phyloP scores from a whole-genome alignment of 2,113 vertebrate species.

The Calidris pygmaea region DNA sequence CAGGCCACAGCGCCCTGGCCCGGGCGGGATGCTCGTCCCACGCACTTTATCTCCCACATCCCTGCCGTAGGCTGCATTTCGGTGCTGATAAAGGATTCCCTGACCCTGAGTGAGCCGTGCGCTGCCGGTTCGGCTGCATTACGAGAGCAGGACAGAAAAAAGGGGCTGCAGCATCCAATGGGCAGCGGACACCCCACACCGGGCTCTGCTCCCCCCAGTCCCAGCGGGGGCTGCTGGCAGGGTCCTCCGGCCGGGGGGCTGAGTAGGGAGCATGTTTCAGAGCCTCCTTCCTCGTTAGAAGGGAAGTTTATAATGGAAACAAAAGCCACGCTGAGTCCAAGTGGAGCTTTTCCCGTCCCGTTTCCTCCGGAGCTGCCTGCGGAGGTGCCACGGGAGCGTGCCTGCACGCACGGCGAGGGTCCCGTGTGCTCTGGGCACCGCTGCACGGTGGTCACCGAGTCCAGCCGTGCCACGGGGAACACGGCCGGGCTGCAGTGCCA shows the following conservation, averaged over 20 bases:
- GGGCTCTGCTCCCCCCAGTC: neutral
- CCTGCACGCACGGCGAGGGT: neutral
- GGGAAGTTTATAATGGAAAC: conserved; percentile 41
- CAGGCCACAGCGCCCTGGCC: rapidly evolving
- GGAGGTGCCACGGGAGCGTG: neutral
- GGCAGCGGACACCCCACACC: neutral
- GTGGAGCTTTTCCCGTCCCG: neutral
- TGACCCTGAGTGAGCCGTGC: neutral
- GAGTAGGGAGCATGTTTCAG: neutral
- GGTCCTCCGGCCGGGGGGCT: rapidly evolving
- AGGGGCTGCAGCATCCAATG: neutral
- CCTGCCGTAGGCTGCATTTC: rapidly evolving
- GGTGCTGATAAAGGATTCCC: neutral
- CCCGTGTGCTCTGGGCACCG: rapidly evolving
- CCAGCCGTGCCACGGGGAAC: rapidly evolving
- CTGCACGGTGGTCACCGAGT: rapidly evolving
- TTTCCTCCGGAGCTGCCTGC: neutral
- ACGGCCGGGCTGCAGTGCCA: rapidly evolving
- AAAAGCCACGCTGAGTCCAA: neutral
- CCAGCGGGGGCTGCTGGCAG: neutral
- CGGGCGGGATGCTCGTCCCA: neutral
- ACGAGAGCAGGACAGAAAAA: neutral
- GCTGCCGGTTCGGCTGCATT: neutral
- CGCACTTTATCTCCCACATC: rapidly evolving
- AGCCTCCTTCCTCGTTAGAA: neutral